These are phyloP conservation scores for Platycercus adscitus DNA, from an alignment of 2,113 vertebrate genomes.

Conservation along the genomic window DNA sequence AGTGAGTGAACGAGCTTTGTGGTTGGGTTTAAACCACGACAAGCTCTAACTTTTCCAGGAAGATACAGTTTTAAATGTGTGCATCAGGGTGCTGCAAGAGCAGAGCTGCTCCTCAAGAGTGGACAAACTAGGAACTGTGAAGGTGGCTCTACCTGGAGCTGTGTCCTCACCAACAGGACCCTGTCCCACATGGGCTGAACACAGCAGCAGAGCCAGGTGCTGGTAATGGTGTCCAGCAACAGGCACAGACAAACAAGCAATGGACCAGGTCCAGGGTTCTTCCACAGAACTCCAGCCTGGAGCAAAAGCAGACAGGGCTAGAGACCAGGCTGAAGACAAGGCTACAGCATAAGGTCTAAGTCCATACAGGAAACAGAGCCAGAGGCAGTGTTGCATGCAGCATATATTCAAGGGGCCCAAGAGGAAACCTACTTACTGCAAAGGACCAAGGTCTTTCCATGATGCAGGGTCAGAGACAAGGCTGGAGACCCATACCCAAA, in stretches of 20 bases:
- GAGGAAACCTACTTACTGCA: background rate
- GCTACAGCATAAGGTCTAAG: background rate
- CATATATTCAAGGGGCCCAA: background rate
- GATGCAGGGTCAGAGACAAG: background rate
- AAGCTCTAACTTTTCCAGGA: background rate
- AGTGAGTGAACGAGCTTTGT: no score
- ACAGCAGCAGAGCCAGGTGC: background rate
- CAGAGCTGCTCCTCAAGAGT: background rate
- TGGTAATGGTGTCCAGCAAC: background rate
- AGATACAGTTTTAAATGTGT: background rate
- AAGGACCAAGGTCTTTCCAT: background rate
- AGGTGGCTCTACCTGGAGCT: background rate
- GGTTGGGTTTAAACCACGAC: no score
- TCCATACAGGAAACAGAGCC: background rate
- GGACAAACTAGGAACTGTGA: accelerated
- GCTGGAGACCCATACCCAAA: background rate
- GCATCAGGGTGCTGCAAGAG: background rate
- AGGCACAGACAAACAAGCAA: background rate
- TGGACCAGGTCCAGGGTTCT: background rate
- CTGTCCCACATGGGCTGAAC: background rate
- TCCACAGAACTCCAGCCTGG: background rate
- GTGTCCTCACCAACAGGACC: background rate
- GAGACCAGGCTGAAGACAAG: background rate
- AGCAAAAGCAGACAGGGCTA: background rate
- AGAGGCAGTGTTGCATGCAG: background rate